These are phyloP conservation scores for Pseudorectes ferrugineus DNA, from an alignment of 2,113 vertebrate genomes.

Conservation along the genomic window DNA sequence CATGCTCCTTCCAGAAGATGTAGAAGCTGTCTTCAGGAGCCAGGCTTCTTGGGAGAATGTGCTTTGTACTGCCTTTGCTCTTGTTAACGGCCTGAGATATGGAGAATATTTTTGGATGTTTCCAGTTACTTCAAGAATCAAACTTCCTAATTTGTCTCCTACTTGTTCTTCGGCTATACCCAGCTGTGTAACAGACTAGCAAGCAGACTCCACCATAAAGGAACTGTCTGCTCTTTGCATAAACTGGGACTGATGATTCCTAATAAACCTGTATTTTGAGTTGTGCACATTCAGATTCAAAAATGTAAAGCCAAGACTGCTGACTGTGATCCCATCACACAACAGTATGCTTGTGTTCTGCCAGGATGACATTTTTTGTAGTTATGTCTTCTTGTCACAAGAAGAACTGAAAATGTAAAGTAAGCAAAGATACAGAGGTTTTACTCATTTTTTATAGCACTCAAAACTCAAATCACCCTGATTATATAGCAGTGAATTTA, in stretches of 20 bases:
- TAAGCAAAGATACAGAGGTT: neutral
- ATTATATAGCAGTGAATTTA: neutral
- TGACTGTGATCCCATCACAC: constrained; percentile 20
- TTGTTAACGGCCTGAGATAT: neutral
- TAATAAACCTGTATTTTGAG: constrained; percentile 49
- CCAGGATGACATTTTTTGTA: neutral
- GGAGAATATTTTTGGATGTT: neutral
- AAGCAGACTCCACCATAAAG: constrained; percentile 7
- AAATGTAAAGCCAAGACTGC: neutral
- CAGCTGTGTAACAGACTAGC: constrained; percentile 22
- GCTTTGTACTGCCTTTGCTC: neutral
- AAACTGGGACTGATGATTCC: constrained; percentile 10
- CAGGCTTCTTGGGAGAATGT: neutral
- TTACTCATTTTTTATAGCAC: neutral
- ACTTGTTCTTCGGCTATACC: neutral
- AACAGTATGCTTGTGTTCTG: neutral
- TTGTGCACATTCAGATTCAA: neutral
- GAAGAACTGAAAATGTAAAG: neutral
- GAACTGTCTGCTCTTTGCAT: constrained; percentile 31
- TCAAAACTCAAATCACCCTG: neutral
- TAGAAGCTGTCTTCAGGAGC: neutral
- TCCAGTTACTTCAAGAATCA: neutral
- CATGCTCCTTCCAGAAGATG: neutral
- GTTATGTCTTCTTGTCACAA: neutral
- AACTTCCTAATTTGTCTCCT: neutral